Base-by-base conservation (phyloP, 1,140 invertebrate genomes). In the Ptiloglossa arizonensis region DNA sequence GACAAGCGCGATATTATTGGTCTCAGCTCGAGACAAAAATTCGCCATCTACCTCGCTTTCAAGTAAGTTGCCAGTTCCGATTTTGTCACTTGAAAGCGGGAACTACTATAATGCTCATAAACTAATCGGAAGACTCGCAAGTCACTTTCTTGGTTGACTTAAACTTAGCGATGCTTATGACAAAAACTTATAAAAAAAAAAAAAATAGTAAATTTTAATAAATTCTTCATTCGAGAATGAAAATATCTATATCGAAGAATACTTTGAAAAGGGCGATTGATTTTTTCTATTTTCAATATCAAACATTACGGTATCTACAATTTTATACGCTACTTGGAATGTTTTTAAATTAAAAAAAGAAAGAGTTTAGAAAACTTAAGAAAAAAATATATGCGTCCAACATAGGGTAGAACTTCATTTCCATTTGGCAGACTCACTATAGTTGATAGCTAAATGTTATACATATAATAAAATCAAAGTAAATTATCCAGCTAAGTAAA, bases 391-490 rank as follows among this genome's bases (percentile, higher is more conserved):
- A 35, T n/a, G 17, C 6, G 32, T 59, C 56, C 17, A 29, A 1
- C 11, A 17, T 35, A 50, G 19, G 19, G 13, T 50, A 11, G 19
- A 66, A 57, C 15, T 32, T 29, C 32, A 44, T 46, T 63, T 44
- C 19, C 27, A 68, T 35, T 59, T n/a, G 4, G 50, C 35, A 68
- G 9, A 46, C 1, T 48, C 24, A 48, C 9, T 17, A 46, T 24
- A 46, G 6, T 70, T 24, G 5, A 41, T 22, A 71, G 3, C n/a
- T 32, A 46, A 17, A 38, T 60, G 56, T 71, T 60, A 60, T 24
- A 41, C 13, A 17, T 29, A 57, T 11, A 57, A 57, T 56, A 70
- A 70, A 70, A n/a, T 48, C 29, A 41, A 72, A 35, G 2, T 50
- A 13, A 62, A 24, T 35, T 71, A 38, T 71, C 29, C 29, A 9